phyloP scores from a whole-genome alignment of 1,140 invertebrate species.

The Drosophila burlai region DNA sequence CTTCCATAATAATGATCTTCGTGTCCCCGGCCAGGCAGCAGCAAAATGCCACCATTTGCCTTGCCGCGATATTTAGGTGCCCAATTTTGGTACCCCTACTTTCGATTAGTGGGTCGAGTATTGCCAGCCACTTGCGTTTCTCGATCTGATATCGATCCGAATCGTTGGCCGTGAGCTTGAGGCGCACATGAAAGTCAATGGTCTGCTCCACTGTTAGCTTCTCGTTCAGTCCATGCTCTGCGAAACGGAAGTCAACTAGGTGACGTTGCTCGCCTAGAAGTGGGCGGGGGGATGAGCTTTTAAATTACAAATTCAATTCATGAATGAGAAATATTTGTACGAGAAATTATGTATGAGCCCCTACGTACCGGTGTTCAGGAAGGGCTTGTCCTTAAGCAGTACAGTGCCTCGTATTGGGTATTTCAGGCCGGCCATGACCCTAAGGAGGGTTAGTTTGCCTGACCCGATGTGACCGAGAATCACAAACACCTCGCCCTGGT shows the following conservation, averaged over 20 bases:
- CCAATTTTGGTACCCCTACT: constrained; percentile 20
- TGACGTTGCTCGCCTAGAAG: constrained; percentile 2
- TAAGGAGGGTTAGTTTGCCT: constrained; percentile 91
- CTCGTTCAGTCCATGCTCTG: constrained; percentile 49
- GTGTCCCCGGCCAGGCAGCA: constrained; percentile 55
- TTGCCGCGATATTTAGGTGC: constrained; percentile 24
- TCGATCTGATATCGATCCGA: constrained; percentile 40
- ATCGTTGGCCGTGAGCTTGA: constrained; percentile 33
- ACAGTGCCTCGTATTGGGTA: constrained; percentile 72
- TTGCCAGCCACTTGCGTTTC: constrained; percentile 56
- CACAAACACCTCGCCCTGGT: constrained; percentile 87
- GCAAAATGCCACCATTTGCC: constrained; percentile 60
- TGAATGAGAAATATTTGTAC: neutral
- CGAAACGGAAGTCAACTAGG: constrained; percentile 57
- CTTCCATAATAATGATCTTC: constrained; percentile 62
- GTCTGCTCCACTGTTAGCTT: constrained; percentile 66
- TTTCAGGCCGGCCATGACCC: constrained; percentile 92
- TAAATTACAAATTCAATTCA: neutral
- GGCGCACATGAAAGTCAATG: constrained; percentile 57
- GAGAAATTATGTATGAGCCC: neutral
- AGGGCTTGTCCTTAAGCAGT: constrained; percentile 19
- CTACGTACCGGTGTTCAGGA: constrained; percentile 8
- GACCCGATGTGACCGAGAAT: constrained; percentile 91
- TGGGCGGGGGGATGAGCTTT: neutral
- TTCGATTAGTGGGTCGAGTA: constrained; percentile 36